Conservation (phyloP, 2,113 vertebrate species). For the Peromyscus leucopus region DNA sequence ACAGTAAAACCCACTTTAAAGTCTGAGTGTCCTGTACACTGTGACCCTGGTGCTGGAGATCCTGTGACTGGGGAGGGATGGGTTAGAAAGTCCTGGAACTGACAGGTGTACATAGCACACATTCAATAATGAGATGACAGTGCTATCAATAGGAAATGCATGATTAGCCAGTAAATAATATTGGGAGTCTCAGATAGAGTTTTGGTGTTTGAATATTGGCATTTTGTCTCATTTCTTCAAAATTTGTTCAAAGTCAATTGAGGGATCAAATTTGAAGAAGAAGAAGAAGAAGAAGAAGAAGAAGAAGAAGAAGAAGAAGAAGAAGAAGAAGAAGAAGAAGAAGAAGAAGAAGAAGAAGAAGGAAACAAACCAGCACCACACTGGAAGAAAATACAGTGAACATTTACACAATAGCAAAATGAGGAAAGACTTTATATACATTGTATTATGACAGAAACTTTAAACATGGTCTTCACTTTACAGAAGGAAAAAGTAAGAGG, state of each 20-base stretch:
- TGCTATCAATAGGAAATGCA: background rate
- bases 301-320: background rate
- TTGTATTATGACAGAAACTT: background rate
- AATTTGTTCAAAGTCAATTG: slow-evolving; percentile 17
- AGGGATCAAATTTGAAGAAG: background rate
- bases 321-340: background rate
- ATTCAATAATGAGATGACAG: background rate
- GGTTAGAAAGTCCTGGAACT: background rate
- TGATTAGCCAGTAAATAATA: slow-evolving; percentile 20
- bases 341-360: background rate
- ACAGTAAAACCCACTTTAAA: slow-evolving; percentile 17
- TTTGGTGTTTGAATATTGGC: background rate
- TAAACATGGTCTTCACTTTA: slow-evolving; percentile 35
- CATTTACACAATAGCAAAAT: background rate
- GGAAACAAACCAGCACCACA: background rate
- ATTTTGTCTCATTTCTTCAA: slow-evolving; percentile 26
- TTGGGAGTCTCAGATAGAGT: background rate
- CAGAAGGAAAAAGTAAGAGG: background rate
- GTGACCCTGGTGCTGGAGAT: background rate
- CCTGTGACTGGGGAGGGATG: background rate
- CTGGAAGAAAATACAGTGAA: background rate
- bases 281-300: slow-evolving; percentile 4
- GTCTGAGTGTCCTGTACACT: background rate
- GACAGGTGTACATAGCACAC: background rate
- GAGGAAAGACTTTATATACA: background rate